phyloP scores from a whole-genome alignment of 2,888 invertebrate genomes.

The Drosophila pseudotalamancana region DNA sequence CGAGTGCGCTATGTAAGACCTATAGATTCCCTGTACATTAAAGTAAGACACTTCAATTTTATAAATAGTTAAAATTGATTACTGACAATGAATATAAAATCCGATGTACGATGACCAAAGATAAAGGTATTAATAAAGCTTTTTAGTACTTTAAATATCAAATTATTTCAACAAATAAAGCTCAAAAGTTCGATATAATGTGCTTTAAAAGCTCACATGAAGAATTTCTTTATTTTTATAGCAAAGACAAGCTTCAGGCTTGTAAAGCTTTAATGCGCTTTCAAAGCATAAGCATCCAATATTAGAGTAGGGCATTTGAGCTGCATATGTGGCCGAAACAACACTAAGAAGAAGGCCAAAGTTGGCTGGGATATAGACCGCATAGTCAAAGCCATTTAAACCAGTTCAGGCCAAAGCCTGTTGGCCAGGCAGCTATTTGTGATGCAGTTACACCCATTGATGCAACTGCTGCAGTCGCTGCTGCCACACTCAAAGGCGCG shows the following conservation, averaged over 20 bases:
- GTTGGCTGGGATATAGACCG: slow-evolving; percentile 29
- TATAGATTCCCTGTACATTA: neutral
- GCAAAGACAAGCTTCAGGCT: too few species aligned
- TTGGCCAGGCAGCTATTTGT: slow-evolving; percentile 13
- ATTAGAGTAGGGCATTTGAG: slow-evolving; percentile 7
- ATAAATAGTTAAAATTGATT: neutral
- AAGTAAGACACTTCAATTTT: neutral
- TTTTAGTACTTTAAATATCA: too few species aligned
- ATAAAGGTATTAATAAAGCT: too few species aligned
- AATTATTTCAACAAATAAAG: too few species aligned
- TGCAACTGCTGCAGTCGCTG: slow-evolving; percentile 36
- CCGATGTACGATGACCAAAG: too few species aligned
- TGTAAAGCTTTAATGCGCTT: neutral
- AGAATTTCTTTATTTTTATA: too few species aligned
- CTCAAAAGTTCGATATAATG: too few species aligned
- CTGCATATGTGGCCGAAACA: neutral
- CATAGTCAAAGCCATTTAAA: slow-evolving; percentile 52
- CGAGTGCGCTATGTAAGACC: neutral
- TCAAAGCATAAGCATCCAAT: neutral
- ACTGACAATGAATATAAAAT: too few species aligned
- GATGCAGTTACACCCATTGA: slow-evolving; percentile 33
- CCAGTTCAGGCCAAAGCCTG: slow-evolving; percentile 56
- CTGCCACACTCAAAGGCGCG: slow-evolving; percentile 27
- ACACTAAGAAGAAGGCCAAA: slow-evolving; percentile 51
- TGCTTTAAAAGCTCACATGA: too few species aligned